These are phyloP conservation scores for Enhydra lutris DNA, from an alignment of 2,113 vertebrate genomes.

Conservation along the genomic window DNA sequence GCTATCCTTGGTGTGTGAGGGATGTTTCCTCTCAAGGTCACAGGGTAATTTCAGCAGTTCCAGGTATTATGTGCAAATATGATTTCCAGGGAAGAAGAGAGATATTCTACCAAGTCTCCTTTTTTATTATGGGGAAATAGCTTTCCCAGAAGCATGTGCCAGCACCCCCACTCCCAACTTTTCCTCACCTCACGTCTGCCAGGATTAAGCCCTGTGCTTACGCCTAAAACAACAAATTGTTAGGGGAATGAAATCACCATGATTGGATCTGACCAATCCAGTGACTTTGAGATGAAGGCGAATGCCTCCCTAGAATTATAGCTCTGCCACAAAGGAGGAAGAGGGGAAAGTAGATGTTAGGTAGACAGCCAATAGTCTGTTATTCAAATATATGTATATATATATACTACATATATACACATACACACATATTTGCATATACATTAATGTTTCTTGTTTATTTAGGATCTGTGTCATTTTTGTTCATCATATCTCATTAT, in stretches of 20 bases:
- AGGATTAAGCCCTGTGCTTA: neutral
- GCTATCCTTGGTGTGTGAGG: neutral
- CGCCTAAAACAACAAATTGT: neutral
- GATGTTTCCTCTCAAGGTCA: neutral
- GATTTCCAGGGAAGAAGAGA: neutral
- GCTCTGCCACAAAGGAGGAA: neutral
- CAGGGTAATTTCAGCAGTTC: neutral
- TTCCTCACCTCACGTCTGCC: neutral
- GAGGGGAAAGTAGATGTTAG: neutral
- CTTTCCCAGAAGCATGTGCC: neutral
- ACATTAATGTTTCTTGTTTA: neutral
- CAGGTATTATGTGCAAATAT: neutral
- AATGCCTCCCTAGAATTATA: neutral
- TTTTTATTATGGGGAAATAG: neutral
- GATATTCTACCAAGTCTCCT: neutral
- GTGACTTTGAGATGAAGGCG: neutral
- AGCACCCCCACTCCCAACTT: neutral
- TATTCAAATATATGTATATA: accelerated
- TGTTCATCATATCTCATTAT: neutral
- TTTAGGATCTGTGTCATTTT: neutral
- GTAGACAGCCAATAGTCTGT: neutral
- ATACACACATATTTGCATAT: neutral
- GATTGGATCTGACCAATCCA: neutral
- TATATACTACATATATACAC: accelerated
- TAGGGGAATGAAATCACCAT: neutral